phyloP scores from a whole-genome alignment of 1,140 invertebrate species.

The Magallana ariakensis region DNA sequence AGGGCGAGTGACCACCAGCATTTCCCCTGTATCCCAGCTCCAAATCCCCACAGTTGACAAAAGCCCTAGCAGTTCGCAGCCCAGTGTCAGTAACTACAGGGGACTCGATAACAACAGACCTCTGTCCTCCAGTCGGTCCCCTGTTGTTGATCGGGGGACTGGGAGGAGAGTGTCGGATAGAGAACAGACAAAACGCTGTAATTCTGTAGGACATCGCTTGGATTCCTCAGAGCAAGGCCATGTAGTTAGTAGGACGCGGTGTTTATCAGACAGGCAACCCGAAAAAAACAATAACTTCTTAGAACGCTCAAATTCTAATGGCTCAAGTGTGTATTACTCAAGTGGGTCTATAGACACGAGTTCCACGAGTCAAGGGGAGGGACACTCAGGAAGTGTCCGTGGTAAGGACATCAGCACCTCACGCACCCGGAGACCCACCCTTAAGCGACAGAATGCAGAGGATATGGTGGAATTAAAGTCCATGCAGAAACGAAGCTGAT shows the following conservation, averaged over 20 bases:
- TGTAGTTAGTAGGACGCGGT: neutral
- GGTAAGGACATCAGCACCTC: constrained; percentile 25
- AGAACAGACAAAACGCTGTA: too few species aligned
- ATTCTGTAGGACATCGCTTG: too few species aligned
- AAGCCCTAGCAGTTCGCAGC: constrained; percentile 21
- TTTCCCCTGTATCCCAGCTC: constrained; percentile 48
- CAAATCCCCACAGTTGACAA: constrained; percentile 51
- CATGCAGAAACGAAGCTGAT: constrained; percentile 43
- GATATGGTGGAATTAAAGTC: constrained; percentile 43
- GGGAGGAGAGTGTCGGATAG: neutral
- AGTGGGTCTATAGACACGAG: constrained; percentile 35
- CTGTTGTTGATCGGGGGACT: neutral
- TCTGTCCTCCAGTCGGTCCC: neutral
- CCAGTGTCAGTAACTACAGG: constrained; percentile 19
- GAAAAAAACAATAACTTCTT: constrained; percentile 47
- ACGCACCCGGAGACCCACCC: constrained; percentile 37
- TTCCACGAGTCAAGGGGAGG: neutral
- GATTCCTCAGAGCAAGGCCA: too few species aligned
- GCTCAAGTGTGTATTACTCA: constrained; percentile 1
- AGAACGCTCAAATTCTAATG: constrained; percentile 16
- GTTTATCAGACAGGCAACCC: neutral
- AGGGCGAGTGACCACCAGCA: constrained; percentile 52
- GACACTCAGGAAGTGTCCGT: neutral
- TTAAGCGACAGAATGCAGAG: constrained; percentile 45
- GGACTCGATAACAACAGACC: neutral